Base-by-base conservation (phyloP, 2,113 vertebrate genomes). In the Lampris megalopsis region DNA sequence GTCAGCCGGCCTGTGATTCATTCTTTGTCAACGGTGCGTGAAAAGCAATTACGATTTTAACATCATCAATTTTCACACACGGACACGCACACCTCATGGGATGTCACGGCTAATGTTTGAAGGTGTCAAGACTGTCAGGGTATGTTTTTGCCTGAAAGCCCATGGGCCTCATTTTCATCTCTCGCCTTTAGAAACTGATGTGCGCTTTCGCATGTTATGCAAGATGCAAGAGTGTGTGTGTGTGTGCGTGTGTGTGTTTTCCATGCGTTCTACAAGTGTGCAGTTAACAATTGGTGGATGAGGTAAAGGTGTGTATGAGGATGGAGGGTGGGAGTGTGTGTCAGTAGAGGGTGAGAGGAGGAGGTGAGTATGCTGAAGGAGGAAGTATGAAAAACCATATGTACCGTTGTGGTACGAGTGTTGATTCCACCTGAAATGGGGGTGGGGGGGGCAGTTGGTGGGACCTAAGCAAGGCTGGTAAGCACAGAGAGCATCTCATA, bases 41-140 rank as follows among this genome's bases (percentile, higher is more conserved):
- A 90, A 81, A 84, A 77, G 77, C 84, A 87, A 87, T 91, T 84
- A 83, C 40, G 68, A 48, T 84, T 79, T 79, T 65, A 81, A 80
- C 57, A 35, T 62, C 77, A 83, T 54, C 35, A 8, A 80, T 79
- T 76, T 77, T 85, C 41, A 48, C 63, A 78, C 53, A 70, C 48
- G 73, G 35, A 61, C 40, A 57, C 57, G 41, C 63, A 52, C 62
- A 49, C 61, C 80, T 68, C 4, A 9, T 73, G 70, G 80, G 66
- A 81, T 75, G 58, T 77, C 71, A 84, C 72, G 81, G 77, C 76
- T 54, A 35, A 2, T 71, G 79, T 86, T 83, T 81, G 75, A 86
- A 86, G 79, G 75, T 84, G 81, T 80, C 59, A 81, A 77, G 75
- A 86, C 79, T 86, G 77, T 79, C 85, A 80, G 73, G 80, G 81